A percentile compares a stretch with the other conserved stretches of the same genome.
Conservation (phyloP, 37 sponge, comb jelly and placozoan genomes). For the Aplysina aerophoba region DNA sequence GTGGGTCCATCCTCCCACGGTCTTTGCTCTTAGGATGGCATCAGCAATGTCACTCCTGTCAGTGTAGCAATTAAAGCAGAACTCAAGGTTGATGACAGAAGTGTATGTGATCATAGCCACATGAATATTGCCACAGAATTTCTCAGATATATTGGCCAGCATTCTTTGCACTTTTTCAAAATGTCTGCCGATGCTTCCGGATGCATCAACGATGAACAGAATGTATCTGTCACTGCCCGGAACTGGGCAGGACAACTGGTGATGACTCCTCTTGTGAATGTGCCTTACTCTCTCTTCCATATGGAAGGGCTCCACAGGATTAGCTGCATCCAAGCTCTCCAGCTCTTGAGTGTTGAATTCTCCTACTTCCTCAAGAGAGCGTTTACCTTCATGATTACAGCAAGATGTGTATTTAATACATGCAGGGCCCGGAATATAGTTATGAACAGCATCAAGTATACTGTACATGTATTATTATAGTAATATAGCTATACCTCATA, state of each 20-base stretch:
- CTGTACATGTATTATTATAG: no score
- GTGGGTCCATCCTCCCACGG: slow-evolving; percentile 11
- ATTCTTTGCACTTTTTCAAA: not conserved
- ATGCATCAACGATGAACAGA: slow-evolving; percentile 15
- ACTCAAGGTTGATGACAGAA: slow-evolving; percentile 31
- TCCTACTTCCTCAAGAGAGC: no score
- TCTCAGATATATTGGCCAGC: slow-evolving; percentile 1
- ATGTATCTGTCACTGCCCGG: not conserved
- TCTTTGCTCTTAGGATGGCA: not conserved
- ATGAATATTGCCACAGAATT: slow-evolving; percentile 6
- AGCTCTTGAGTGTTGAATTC: no score
- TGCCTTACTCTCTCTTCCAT: no score
- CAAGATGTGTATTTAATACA: no score
- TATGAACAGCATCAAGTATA: no score
- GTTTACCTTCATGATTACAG: no score
- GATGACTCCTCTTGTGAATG: no score
- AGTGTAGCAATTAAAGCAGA: slow-evolving; percentile 43
- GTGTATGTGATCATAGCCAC: slow-evolving; percentile 38
- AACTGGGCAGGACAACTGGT: not conserved
- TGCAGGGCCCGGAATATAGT: no score
- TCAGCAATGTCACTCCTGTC: not conserved
- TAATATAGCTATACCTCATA: no score
- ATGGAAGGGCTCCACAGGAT: no score
- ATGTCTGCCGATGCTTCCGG: slow-evolving; percentile 2
- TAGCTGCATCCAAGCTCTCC: no score